A percentile compares a stretch with the other conserved stretches of the same genome.
These are phyloP conservation scores for Charina bottae DNA, from an alignment of 2,113 vertebrate genomes.

Conservation along the genomic window DNA sequence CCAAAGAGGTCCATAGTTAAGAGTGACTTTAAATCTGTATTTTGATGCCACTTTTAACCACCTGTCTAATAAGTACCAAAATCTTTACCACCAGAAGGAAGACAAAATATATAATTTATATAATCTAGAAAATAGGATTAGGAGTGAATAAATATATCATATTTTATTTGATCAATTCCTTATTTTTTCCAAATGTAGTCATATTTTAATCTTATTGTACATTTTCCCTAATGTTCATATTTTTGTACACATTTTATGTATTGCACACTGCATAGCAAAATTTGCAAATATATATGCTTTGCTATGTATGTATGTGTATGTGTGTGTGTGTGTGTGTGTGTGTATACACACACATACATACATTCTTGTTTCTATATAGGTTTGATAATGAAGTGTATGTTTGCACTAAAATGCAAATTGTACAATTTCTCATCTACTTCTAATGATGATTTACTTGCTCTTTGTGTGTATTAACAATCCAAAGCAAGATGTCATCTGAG, in stretches of 20 bases:
- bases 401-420: neutral
- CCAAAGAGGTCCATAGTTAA: neutral
- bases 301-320: too few relatives aligned
- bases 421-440: neutral
- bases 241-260: too few relatives aligned
- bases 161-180: neutral
- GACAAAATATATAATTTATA: neutral
- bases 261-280: too few relatives aligned
- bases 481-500: neutral
- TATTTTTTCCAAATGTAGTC: neutral
- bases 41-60: neutral
- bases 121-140: neutral
- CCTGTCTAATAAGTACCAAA: neutral
- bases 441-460: neutral
- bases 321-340: too few relatives aligned
- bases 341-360: neutral
- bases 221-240: too few relatives aligned
- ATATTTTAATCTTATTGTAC: neutral
- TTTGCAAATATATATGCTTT: too few relatives aligned
- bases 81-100: neutral
- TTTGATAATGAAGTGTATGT: neutral
- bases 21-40: neutral
- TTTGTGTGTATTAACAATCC: neutral
- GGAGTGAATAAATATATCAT: neutral
- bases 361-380: neutral